Base-by-base conservation (phyloP, 2,888 invertebrate species). In the Agrotis exclamationis region DNA sequence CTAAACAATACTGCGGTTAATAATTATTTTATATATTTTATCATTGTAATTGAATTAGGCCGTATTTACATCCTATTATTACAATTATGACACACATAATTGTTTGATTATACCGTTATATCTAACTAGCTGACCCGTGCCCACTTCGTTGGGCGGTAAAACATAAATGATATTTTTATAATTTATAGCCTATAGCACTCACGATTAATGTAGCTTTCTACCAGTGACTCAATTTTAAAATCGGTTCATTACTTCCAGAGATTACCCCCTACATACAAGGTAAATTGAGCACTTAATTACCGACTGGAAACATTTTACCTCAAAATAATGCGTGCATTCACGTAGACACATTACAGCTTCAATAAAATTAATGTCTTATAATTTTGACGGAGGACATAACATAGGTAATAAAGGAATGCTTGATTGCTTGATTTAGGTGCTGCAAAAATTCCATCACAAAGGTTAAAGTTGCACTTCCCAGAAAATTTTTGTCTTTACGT, bases 1-100 rank as follows among this genome's bases (percentile, higher is more conserved):
- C 44, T 63, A 53, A 24, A 60, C 79, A 85, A 85, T 76, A 85
- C n/a, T 65, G 45, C 22, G 13, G 28, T 50, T 48, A 28, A 47
- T 51, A 20, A 57, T 57, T 9, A 24, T 39, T 48, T 33, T 20
- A 63, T 47, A 6, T 39, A 18, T 50, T 20, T 20, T 56, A 63
- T n/a, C 24, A 65, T 33, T 44, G 56, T 50, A 33, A 28, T 28
- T 22, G 2, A 16, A 73, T 54, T 48, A 7, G 14, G n/a, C 22
- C 22, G 11, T 33, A 53, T 20, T 28, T 57, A 3, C 28, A 58
- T 47, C 1, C 7, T 7, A 33, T 0, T 33, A 7, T n/a, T n/a
- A n/a, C n/a, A n/a, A n/a, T n/a, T n/a, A n/a, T n/a, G n/a, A n/a
- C n/a, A n/a, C n/a, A n/a, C n/a, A n/a, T n/a, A n/a, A n/a, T n/a